Evolutionary conservation across 2,888 invertebrate species (phyloP).

Genomic region (Hermaeophaga mercurialis): DNA sequence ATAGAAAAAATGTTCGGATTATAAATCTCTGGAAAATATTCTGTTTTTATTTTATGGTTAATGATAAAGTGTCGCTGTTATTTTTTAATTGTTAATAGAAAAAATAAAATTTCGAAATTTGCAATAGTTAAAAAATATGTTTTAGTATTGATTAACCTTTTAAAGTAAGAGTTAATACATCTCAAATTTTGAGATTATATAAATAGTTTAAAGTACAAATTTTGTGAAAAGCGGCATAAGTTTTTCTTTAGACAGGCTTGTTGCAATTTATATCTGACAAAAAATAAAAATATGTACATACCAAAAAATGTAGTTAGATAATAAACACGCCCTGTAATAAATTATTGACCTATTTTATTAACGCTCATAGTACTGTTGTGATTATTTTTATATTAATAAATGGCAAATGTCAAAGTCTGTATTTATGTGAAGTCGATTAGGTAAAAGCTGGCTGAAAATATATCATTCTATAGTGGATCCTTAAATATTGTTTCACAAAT

Average conservation of each 20-base stretch:
- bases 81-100: no score
- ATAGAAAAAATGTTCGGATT: not conserved
- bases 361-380: conserved; percentile 6
- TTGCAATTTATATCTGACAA: not conserved
- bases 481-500: no score
- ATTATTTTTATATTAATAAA: not conserved
- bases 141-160: not conserved
- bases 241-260: no score
- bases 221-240: not conserved
- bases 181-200: not conserved
- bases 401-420: no score
- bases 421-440: no score
- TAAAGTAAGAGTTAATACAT: not conserved
- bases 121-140: not conserved
- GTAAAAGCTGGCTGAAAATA: no score
- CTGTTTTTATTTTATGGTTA: not conserved
- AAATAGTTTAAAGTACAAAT: not conserved
- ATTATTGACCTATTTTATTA: conserved; percentile 15
- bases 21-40: not conserved
- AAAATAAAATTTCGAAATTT: not conserved
- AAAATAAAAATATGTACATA: not conserved
- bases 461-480: no score
- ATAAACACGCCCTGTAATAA: not conserved
- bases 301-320: not conserved
- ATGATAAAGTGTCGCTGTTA: no score